These are phyloP conservation scores for Sebastes schlegelii DNA, from an alignment of 2,113 vertebrate species.

Conservation along the genomic window DNA sequence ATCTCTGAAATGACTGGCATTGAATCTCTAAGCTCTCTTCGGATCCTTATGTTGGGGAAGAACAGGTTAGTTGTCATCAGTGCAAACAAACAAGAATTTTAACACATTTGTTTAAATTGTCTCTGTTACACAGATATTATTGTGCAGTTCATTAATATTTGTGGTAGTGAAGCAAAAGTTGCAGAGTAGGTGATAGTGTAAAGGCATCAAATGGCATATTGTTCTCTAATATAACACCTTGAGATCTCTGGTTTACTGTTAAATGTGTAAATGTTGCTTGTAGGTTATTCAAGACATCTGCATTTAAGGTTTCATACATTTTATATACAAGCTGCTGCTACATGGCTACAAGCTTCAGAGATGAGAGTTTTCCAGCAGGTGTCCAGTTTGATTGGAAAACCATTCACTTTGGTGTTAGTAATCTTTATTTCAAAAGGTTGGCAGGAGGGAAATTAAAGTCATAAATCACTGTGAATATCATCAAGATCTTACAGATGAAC, in stretches of 20 bases:
- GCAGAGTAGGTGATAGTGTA: not conserved
- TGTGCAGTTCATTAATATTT: not conserved
- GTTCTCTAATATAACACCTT: not conserved
- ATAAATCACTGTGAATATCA: constrained; percentile 45
- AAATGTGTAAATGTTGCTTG: not conserved
- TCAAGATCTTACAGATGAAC: constrained; percentile 22
- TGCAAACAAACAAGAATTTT: not conserved
- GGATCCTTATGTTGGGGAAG: constrained; percentile 92
- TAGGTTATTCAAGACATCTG: not conserved
- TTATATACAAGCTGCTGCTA: not conserved
- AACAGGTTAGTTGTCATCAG: constrained; percentile 87
- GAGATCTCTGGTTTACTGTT: constrained; percentile 1
- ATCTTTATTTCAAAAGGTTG: constrained; percentile 20
- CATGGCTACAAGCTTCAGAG: not conserved
- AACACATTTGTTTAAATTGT: not conserved
- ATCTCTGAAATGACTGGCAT: constrained; percentile 93
- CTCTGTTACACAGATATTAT: not conserved
- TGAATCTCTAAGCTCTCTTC: constrained; percentile 87
- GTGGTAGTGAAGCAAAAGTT: not conserved
- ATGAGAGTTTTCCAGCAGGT: constrained; percentile 14
- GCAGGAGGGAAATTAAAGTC: constrained; percentile 33
- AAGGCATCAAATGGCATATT: not conserved
- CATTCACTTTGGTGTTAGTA: constrained; percentile 3
- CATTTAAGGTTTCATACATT: not conserved
- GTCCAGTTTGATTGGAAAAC: constrained; percentile 4